phyloP scores from a whole-genome alignment of 2,113 vertebrate genomes.

The Tor tambroides region DNA sequence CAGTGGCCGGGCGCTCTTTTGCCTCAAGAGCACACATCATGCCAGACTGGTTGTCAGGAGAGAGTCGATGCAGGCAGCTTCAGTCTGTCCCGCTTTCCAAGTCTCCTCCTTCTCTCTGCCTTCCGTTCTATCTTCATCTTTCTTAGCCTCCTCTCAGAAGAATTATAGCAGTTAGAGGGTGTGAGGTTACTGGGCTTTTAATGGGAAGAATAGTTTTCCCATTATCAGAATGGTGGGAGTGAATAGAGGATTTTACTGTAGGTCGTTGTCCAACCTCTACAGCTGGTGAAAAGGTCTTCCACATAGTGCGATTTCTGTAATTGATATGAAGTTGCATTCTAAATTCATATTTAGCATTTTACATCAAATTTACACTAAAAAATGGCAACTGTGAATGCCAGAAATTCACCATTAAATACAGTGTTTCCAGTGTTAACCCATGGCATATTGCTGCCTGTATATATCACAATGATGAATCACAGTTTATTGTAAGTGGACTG shows the following conservation, averaged over 20 bases:
- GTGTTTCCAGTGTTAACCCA: background rate
- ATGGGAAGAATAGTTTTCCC: background rate
- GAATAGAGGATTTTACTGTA: background rate
- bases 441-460: background rate
- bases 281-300: background rate
- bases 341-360: no score
- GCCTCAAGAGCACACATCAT: slow-evolving; percentile 27
- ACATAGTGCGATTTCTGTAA: background rate
- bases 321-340: no score
- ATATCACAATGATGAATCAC: background rate
- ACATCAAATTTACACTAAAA: background rate
- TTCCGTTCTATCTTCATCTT: background rate
- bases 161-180: background rate
- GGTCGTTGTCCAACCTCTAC: background rate
- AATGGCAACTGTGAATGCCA: background rate
- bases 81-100: slow-evolving; percentile 12
- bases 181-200: background rate
- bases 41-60: slow-evolving; percentile 6
- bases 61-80: slow-evolving; percentile 18
- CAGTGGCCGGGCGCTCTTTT: slow-evolving; percentile 55
- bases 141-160: background rate
- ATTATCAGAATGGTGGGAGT: background rate
- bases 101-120: background rate
- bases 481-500: no score
- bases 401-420: background rate